phyloP scores from a whole-genome alignment of 2,797 vertebrate genomes.

The Epinephelus malabaricus region DNA sequence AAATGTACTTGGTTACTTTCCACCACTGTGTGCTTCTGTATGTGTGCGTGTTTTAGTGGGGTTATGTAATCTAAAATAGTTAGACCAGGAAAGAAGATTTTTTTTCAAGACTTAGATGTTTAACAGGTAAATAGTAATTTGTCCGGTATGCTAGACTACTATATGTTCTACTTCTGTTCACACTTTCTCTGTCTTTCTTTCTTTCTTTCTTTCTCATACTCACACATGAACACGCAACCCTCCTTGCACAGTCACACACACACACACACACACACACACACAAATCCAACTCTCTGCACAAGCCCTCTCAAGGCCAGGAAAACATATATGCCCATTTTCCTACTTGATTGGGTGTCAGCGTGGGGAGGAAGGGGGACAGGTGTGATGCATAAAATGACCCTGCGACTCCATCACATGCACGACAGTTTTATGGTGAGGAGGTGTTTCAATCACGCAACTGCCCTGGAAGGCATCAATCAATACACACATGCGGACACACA shows the following conservation, averaged over 20 bases:
- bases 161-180: not conserved
- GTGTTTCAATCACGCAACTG: slow-evolving; percentile 84
- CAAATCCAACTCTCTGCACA: slow-evolving; percentile 51
- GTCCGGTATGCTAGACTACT: not conserved
- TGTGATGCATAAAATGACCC: slow-evolving; percentile 86
- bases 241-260: not conserved
- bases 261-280: slow-evolving; percentile 40
- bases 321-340: slow-evolving; percentile 87
- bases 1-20: not conserved
- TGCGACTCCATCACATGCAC: slow-evolving; percentile 81
- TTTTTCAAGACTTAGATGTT: slow-evolving; percentile 12
- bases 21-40: not conserved
- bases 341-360: slow-evolving; percentile 83
- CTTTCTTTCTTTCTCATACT: slow-evolving; percentile 37
- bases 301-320: slow-evolving; percentile 85
- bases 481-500: slow-evolving; percentile 29
- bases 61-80: slow-evolving; percentile 2
- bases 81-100: not conserved
- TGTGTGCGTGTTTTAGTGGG: too few relatives aligned
- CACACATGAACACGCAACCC: slow-evolving; percentile 31
- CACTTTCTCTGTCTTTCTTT: slow-evolving; percentile 34
- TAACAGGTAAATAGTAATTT: slow-evolving; percentile 3
- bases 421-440: slow-evolving; percentile 87
- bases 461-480: slow-evolving; percentile 82
- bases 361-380: slow-evolving; percentile 82